A percentile compares a stretch with the other conserved stretches of the same genome.
Conservation (phyloP, 2,888 invertebrate genomes). For the Lordiphosa fenestrarum region DNA sequence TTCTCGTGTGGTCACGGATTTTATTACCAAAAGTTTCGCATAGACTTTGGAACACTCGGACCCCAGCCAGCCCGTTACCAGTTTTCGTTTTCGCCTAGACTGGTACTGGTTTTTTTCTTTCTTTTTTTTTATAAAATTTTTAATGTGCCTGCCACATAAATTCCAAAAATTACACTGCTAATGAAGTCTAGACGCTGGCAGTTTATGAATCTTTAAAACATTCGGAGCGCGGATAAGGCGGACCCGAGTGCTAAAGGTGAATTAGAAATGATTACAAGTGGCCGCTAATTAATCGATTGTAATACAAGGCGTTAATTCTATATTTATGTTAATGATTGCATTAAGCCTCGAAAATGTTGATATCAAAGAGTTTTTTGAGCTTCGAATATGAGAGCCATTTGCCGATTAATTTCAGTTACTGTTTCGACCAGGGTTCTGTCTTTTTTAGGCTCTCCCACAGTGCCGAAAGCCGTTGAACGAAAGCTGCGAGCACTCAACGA, state of each 20-base stretch:
- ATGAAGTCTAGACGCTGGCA: conserved; percentile 61
- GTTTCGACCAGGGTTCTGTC: too few relatives aligned
- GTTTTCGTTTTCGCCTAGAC: conserved; percentile 12
- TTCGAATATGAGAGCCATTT: too few relatives aligned
- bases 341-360: too few relatives aligned
- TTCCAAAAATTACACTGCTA: conserved; percentile 65
- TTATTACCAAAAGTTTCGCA: not conserved
- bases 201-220: conserved; percentile 28
- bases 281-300: not conserved
- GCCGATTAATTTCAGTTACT: too few relatives aligned
- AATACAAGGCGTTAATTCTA: too few relatives aligned
- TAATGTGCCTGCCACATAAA: conserved; percentile 70
- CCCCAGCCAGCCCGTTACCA: conserved; percentile 21
- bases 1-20: not conserved
- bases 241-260: conserved; percentile 5
- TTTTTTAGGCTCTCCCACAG: too few relatives aligned
- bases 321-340: too few relatives aligned
- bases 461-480: too few relatives aligned
- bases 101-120: conserved; percentile 15
- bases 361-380: too few relatives aligned
- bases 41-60: not conserved
- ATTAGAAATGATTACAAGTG: conserved; percentile 13
- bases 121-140: conserved; percentile 37
- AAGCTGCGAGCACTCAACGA: too few relatives aligned
- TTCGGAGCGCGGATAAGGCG: conserved; percentile 1